Conservation (phyloP, 2,888 invertebrate species). For the Pachliopta kotzebuea region DNA sequence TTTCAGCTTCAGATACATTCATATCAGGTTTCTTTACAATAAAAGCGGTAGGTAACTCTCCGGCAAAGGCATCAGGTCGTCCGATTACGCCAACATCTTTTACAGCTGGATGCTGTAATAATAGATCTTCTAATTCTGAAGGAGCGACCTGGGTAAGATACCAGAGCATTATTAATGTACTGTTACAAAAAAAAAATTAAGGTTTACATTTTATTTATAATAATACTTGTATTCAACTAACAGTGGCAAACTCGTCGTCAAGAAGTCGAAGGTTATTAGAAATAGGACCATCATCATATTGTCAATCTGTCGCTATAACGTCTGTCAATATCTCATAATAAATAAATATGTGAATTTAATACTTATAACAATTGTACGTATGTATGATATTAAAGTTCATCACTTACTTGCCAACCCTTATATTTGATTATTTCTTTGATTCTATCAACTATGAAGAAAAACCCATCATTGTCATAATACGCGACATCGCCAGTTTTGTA, state of each 20-base stretch:
- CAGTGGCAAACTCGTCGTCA: no score
- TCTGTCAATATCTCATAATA: no score
- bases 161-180: no score
- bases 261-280: no score
- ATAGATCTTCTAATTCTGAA: constrained; percentile 57
- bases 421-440: constrained; percentile 67
- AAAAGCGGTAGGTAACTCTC: constrained; percentile 63
- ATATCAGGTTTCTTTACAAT: constrained; percentile 47
- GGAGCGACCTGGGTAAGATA: constrained; percentile 52
- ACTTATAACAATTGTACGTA: background rate
- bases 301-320: no score
- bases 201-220: no score
- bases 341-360: no score
- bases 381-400: background rate
- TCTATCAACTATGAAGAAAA: constrained; percentile 58
- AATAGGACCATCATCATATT: no score
- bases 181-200: no score
- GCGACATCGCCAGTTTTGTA: constrained; percentile 62
- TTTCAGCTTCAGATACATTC: constrained; percentile 49
- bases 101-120: constrained; percentile 54
- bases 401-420: constrained; percentile 58
- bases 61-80: constrained; percentile 49
- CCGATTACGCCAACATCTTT: constrained; percentile 59
- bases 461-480: constrained; percentile 61
- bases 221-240: no score